A percentile compares a stretch with the other conserved stretches of the same genome.
Evolutionary conservation across 2,797 vertebrate genomes (phyloP).

Genomic region (Premnoplex brunnescens): DNA sequence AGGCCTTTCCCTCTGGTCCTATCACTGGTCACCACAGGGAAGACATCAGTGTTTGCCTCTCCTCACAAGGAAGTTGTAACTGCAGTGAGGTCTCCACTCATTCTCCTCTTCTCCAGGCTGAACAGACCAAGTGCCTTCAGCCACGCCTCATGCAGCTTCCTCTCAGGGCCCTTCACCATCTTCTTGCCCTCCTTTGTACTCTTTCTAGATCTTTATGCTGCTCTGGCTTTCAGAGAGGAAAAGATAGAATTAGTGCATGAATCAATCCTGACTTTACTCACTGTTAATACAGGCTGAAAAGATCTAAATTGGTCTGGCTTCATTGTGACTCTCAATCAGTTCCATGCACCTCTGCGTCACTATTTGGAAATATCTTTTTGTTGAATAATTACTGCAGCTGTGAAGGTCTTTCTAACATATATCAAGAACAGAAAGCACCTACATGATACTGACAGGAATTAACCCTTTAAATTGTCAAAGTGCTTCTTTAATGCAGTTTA

Average conservation of each 20-base stretch:
- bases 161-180: neutral
- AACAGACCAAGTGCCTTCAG: neutral
- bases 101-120: neutral
- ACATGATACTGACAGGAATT: neutral
- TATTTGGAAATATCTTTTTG: neutral
- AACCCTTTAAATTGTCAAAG: neutral
- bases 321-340: neutral
- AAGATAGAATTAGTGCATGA: neutral
- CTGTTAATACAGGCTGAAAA: neutral
- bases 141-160: neutral
- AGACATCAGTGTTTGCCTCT: neutral
- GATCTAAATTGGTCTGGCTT: rapidly evolving
- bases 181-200: neutral
- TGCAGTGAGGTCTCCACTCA: neutral
- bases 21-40: neutral
- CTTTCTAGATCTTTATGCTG: neutral
- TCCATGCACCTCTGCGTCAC: neutral
- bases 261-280: neutral
- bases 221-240: neutral
- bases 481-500: neutral
- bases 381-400: neutral
- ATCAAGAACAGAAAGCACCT: neutral
- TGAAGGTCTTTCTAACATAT: neutral
- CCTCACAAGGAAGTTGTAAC: neutral
- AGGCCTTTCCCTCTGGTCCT: neutral